Base-by-base conservation (phyloP, 2,888 invertebrate species). In the Drosophila tanythrix region DNA sequence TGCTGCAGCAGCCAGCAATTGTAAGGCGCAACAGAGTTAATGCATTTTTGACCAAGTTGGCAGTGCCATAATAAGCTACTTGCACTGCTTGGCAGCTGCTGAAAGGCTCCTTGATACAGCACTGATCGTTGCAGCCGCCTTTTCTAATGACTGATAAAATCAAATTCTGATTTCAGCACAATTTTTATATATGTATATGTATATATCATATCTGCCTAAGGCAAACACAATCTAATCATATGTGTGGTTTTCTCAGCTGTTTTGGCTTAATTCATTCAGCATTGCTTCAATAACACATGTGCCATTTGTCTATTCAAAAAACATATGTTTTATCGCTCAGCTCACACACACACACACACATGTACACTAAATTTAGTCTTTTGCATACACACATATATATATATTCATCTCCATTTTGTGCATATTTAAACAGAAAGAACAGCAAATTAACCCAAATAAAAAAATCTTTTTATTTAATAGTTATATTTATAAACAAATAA, bases 401-500 rank as follows among this genome's bases (percentile, higher is more conserved):
- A 25, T 25, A 25, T 25, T 46, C 25, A 46, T 25, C 46, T 15
- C 43, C 25, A 46, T 25, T 46, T 25, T 15, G 15, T 15, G 21
- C 25, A 59, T 57, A 27, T 46, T 48, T 13, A 50, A 73, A 52
- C 58, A 69, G 48, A 68, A 25, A 57, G 57, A 78, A 84, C 66
- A 57, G 74, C 68, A 55, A 59, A 75, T 69, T 75, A 70, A 70
- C 65, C 15, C 72, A 68, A 43, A 73, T 78, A 66, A 65, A 38
- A 67, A 70, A 67, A 77, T 52, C 52, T 64, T 85, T 83, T 88
- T 64, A 63, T 63, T 82, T 58, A 73, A 68, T 61, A 74, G 48
- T 70, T 64, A 70, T 70, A 70, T 62, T 70, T 70, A 70, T 75
- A 65, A 66, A 70, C 55, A 56, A 71, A 67, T 71, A 82, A 56